phyloP scores from a whole-genome alignment of 2,113 vertebrate genomes.

The Cricetomys ansorgei region DNA sequence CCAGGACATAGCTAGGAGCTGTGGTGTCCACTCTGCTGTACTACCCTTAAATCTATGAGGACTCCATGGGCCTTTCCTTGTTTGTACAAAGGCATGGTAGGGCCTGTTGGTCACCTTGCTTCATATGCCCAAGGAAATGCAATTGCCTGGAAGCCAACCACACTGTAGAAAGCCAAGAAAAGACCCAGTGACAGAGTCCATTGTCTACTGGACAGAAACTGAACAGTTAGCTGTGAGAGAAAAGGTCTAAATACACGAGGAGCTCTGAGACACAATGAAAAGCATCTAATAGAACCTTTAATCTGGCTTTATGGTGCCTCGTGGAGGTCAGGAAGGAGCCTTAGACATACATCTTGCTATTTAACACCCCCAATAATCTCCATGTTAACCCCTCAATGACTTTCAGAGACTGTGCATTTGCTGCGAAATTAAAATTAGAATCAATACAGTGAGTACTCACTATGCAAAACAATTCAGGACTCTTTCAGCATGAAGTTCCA shows the following conservation, averaged over 20 bases:
- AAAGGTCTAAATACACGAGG: background rate
- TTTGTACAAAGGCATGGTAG: background rate
- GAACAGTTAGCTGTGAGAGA: background rate
- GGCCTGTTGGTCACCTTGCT: background rate
- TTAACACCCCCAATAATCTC: slow-evolving; percentile 56
- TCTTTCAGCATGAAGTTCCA: slow-evolving; percentile 66
- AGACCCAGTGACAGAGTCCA: background rate
- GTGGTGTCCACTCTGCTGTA: background rate
- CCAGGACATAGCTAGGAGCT: background rate
- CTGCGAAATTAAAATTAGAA: slow-evolving; percentile 77
- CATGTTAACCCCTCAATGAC: slow-evolving; percentile 55
- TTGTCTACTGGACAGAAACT: background rate
- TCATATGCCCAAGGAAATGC: background rate
- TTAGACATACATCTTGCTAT: slow-evolving; percentile 55
- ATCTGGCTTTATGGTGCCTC: slow-evolving; percentile 71
- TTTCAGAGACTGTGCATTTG: slow-evolving; percentile 42
- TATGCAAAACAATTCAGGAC: slow-evolving; percentile 69
- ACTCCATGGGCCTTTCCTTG: background rate
- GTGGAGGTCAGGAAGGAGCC: slow-evolving; percentile 49
- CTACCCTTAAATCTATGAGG: background rate
- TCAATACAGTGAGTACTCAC: slow-evolving; percentile 60
- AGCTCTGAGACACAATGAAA: slow-evolving; percentile 60
- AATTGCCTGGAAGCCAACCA: slow-evolving; percentile 5
- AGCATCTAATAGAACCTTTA: slow-evolving; percentile 49
- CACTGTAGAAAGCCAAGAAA: slow-evolving; percentile 9